Base-by-base conservation (phyloP, 1,140 invertebrate genomes). In the Drosophila guanche region DNA sequence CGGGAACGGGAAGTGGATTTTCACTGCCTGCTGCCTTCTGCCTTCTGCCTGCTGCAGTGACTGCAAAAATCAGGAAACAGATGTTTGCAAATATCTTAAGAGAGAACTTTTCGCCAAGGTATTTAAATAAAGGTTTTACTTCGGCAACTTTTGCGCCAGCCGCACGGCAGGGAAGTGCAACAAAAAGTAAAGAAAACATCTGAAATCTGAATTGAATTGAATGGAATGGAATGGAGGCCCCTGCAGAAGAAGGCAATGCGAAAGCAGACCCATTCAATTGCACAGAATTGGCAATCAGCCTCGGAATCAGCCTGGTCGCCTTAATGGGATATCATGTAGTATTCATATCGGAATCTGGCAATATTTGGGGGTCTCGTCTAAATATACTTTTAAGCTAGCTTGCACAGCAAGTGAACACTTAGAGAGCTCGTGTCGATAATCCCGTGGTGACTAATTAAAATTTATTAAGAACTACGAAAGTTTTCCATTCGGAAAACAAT, bases 1-100 rank as follows among this genome's bases (percentile, higher is more conserved):
- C 43, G 62, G 50, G 61, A 83, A 60, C 57, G 63, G 75, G 57
- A 74, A 59, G 72, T 68, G 63, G 67, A 79, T 79, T 75, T 70
- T 54, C 61, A 37, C 52, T 47, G 65, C 37, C 45, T 46, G 22
- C 51, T 60, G 69, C 50, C 37, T 43, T 50, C 14, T 27, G 51
- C 10, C 45, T 40, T 14, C 46, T 60, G 69, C 50, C 37, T 43
- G 53, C 14, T 27, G 51, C 10, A 3, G 33, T 12, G 33, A 3
- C 33, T 37, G 33, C 10, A 43, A 43, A 68, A 66, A 75, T 67
- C 67, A 65, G 63, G 69, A 86, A 85, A 85, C 81, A 85, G 81
- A 86, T 85, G 81, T 85, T 85, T 86, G 81, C 81, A 86, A 85
- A 85, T 86, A 86, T 86, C 81, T 85, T 86, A 65, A 68, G 52